phyloP scores from a whole-genome alignment of 1,140 invertebrate genomes.

The Drosophila quadrilineata region DNA sequence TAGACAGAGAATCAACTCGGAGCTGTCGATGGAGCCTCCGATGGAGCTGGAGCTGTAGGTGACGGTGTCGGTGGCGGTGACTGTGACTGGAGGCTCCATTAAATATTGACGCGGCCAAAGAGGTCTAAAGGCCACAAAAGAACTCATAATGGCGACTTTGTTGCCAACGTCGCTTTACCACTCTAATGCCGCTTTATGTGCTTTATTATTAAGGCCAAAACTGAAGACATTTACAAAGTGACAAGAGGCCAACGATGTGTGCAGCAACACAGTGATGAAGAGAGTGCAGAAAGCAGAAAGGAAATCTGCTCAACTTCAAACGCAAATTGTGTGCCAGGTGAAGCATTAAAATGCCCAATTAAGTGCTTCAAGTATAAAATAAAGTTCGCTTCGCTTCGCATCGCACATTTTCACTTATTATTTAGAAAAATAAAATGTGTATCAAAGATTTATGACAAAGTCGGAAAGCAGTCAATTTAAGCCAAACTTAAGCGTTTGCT shows the following conservation, averaged over 20 bases:
- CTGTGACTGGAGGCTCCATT: conserved; percentile 50
- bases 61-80: conserved; percentile 25
- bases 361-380: conserved; percentile 42
- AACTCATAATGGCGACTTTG: conserved; percentile 76
- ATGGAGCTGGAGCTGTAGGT: not conserved
- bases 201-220: conserved; percentile 69
- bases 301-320: conserved; percentile 64
- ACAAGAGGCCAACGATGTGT: not conserved
- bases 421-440: not conserved
- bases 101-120: conserved; percentile 74
- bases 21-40: too few species aligned
- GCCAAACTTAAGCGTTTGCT: too few species aligned
- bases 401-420: conserved; percentile 14
- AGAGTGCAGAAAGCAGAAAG: conserved; percentile 16
- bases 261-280: not conserved
- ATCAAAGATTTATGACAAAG: too few species aligned
- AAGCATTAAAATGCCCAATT: conserved; percentile 74
- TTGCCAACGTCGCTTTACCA: conserved; percentile 44
- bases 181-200: conserved; percentile 72
- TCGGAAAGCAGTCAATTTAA: too few species aligned
- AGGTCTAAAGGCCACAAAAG: conserved; percentile 74
- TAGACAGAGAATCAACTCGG: not conserved
- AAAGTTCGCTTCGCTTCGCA: conserved; percentile 25
- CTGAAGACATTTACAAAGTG: too few species aligned
- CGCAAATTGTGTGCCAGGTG: conserved; percentile 62